phyloP scores from a whole-genome alignment of 2,888 invertebrate genomes.

The Drosophila peninsularis region DNA sequence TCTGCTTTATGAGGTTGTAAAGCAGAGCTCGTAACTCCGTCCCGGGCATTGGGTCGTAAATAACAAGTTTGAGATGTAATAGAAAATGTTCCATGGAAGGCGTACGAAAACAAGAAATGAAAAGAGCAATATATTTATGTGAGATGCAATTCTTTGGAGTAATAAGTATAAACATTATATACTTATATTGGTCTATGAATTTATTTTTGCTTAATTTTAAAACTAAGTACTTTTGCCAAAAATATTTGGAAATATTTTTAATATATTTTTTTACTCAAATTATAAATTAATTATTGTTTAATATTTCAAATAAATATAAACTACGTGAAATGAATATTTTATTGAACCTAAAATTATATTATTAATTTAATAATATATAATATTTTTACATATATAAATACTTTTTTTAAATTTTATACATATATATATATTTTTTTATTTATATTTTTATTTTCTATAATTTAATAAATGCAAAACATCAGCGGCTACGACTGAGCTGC shows the following conservation, averaged over 20 bases:
- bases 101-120: not conserved
- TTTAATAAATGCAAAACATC: not conserved
- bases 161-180: not conserved
- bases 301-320: no score
- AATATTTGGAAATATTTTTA: no score
- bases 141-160: not conserved
- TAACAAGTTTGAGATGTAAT: conserved; percentile 7
- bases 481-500: conserved; percentile 17
- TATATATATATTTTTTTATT: no score
- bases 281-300: no score
- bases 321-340: no score
- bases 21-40: conserved; percentile 19
- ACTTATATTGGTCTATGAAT: not conserved
- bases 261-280: no score
- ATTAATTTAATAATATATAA: no score
- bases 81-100: conserved; percentile 5
- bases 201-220: not conserved
- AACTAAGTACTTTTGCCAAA: no score
- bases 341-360: no score
- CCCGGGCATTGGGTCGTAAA: conserved; percentile 34
- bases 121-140: not conserved
- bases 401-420: not conserved
- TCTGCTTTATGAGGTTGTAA: conserved; percentile 40
- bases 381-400: no score
- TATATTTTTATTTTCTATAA: not conserved